phyloP scores from a whole-genome alignment of 2,888 invertebrate species.

The Hermodice carunculata region DNA sequence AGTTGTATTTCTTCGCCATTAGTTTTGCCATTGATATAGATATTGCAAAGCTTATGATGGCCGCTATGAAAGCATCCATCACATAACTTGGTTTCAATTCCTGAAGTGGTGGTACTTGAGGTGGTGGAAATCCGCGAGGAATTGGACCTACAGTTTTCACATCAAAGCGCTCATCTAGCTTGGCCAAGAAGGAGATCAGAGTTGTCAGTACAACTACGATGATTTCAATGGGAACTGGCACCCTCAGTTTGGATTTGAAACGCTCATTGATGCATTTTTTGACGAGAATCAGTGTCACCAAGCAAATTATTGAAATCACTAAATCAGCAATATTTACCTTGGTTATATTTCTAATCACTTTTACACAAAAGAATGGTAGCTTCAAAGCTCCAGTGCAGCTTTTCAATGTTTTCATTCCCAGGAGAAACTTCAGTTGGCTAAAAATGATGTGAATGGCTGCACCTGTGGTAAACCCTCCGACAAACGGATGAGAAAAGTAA shows the following conservation, averaged over 20 bases:
- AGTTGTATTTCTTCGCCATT: slow-evolving; percentile 41
- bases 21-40: slow-evolving; percentile 46
- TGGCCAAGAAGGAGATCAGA: slow-evolving; percentile 50
- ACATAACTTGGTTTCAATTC: slow-evolving; percentile 49
- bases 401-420: slow-evolving; percentile 54
- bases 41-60: slow-evolving; percentile 45
- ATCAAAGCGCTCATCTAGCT: slow-evolving; percentile 16
- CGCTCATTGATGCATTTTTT: slow-evolving; percentile 64
- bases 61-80: slow-evolving; percentile 41
- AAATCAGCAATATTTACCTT: slow-evolving; percentile 77
- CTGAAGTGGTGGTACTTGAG: slow-evolving; percentile 56
- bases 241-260: slow-evolving; percentile 73
- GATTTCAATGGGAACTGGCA: slow-evolving; percentile 74
- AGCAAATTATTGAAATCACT: slow-evolving; percentile 76
- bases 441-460: slow-evolving; percentile 43
- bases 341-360: slow-evolving; percentile 73
- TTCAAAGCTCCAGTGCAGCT: slow-evolving; percentile 54
- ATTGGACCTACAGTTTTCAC: slow-evolving; percentile 38
- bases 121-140: slow-evolving; percentile 58
- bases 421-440: slow-evolving; percentile 43
- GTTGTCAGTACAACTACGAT: slow-evolving; percentile 60
- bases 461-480: slow-evolving; percentile 46
- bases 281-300: slow-evolving; percentile 74
- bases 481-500: slow-evolving; percentile 79
- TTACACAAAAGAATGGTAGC: slow-evolving; percentile 51